These are phyloP conservation scores for Ruditapes philippinarum DNA, from an alignment of 1,140 invertebrate genomes.

Conservation along the genomic window DNA sequence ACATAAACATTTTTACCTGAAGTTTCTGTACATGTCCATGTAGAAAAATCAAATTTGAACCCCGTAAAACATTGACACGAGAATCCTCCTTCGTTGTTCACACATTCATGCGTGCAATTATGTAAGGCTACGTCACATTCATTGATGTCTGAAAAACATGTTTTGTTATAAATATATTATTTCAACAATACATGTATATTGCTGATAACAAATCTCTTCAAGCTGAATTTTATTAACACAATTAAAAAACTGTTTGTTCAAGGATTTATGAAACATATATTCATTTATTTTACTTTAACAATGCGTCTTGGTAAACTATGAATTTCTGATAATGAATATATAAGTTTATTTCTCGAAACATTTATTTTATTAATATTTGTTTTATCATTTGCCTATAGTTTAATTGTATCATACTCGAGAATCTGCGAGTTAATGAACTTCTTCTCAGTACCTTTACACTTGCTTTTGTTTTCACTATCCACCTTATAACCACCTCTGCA, in stretches of 20 bases:
- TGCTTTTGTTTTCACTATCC: background rate
- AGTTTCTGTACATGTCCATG: too few relatives aligned
- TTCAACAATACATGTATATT: background rate
- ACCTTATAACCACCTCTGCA: constrained; percentile 3
- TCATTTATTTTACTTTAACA: too few relatives aligned
- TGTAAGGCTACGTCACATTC: too few relatives aligned
- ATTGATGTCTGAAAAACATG: too few relatives aligned
- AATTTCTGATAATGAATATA: too few relatives aligned
- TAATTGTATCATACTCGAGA: background rate
- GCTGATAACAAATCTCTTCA: background rate
- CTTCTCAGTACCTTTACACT: constrained; percentile 1
- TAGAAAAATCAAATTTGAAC: too few relatives aligned
- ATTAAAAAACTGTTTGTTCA: background rate
- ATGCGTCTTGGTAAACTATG: too few relatives aligned
- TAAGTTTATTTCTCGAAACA: background rate
- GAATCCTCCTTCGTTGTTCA: too few relatives aligned
- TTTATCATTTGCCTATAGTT: background rate
- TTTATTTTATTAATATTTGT: background rate
- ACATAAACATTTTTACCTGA: too few relatives aligned
- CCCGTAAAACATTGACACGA: too few relatives aligned
- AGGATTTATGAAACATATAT: too few relatives aligned
- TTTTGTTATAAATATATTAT: background rate
- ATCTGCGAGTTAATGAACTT: background rate
- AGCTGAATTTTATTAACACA: background rate
- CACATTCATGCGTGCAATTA: too few relatives aligned